Evolutionary conservation across 2,113 vertebrate species (phyloP), one percentile per base, ranked within the genome.

Genomic region (Pteronura brasiliensis): DNA sequence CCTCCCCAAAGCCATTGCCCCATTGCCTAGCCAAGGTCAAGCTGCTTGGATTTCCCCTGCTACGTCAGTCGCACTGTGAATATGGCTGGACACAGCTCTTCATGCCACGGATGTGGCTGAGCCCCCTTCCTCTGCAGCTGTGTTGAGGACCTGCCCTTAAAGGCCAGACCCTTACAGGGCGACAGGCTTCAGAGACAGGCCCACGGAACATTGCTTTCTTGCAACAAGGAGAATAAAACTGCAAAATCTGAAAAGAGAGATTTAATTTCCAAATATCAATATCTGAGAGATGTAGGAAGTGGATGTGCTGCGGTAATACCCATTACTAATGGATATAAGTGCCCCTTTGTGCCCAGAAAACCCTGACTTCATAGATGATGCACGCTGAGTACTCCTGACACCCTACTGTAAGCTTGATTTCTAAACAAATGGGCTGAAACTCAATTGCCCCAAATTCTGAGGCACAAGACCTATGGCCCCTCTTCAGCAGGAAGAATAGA

Each of bases 361-460:
- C 55, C 65, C 69, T 57, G 87, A 44, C 36, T 55, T 14, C 47
- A 44, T 52, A 87, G 90, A 86, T 63, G 79, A 96, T 92, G 79
- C 36, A 69, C 76, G 17, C 49, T 97, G 84, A 95, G 80, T 93
- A 90, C 47, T 88, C 63, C 52, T 67, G 65, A 93, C 39, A 90
- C 85, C 34, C 49, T 42, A 88, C 6, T 25, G 14, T 25, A 88
- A 95, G 65, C 39, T 9, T 93, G n/a, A 87, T 84, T 96, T 95
- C 67, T 95, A 85, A 95, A 82, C 77, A 97, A 97, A 97, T 96
- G 95, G 93, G 9, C 31, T 52, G 34, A 93, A 96, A 97, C 59
- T 96, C 90, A 96, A 97, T 96, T 96, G 97, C 5, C 4, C 61
- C 23, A 67, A 82, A 69, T 71, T 92, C 72, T 90, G 87, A 96